Evolutionary conservation across 92 coral and sea anemone species (phyloP), one percentile per base, ranked within the genome.

Genomic region (Umimayanthus chanpuru): DNA sequence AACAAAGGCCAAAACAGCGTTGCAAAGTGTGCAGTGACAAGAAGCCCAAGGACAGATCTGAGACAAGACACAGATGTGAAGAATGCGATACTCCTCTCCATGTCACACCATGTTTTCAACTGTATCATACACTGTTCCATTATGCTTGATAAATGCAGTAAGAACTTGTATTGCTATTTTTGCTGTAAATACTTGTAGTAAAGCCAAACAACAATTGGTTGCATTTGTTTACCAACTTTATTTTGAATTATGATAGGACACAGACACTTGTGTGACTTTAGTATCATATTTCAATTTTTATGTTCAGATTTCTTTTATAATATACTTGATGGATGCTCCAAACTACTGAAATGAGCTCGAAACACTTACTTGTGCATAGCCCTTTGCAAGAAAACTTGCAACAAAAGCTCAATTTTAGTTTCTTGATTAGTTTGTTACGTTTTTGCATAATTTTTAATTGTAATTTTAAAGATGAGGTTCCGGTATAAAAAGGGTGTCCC

Each of bases 21-120:
- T 85, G 92, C 89, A 90, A 85, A 67, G 92, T 79, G 14, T 85
- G 89, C 77, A 20, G 30, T 1, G 56, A 47, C 4, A 49, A 47
- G 64, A 85, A 53, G 20, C n/a, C 70, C 10, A 83, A 70, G 39
- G 43, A 41, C 26, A 38, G 92, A 21, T 79, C 86, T 26, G 88
- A 83, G 66, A 82, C 88, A 43, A 4, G 79, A 3, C 83, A 82
- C 81, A 78, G 47, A 28, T 89, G 91, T 75, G 83, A 41, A 11
- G 67, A 82, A 28, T 89, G 84, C 55, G 26, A 40, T 30, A 56
- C 88, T 28, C 78, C 79, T 70, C 43, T 41, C 25, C 39, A 26
- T 71, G 79, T 84, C 79, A 84, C 41, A 21, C 79, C 88, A 43
- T 68, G 88, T 53, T 70, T 83, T 65, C 28, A 65, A 84, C 30